Base-by-base conservation (phyloP, 2,113 vertebrate species). In the Onychostruthus taczanowskii region DNA sequence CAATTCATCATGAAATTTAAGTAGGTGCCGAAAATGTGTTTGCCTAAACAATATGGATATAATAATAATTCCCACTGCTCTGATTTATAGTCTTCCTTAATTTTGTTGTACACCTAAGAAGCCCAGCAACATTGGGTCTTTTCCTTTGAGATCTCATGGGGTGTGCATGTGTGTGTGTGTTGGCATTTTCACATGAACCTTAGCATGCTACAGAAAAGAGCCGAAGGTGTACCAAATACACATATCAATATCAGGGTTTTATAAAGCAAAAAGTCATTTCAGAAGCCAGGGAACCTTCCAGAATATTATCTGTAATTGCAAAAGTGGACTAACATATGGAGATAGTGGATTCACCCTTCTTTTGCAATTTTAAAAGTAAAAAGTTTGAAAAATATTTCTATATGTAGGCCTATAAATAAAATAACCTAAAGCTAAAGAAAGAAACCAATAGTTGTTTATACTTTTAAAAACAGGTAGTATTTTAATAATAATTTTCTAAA, bases 91-190 rank as follows among this genome's bases (percentile, higher is more conserved):
- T 22, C 21, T 74, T 35, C 27, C 35, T 69, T 24, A 76, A 68
- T 27, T 56, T 56, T 23, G 18, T 20, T 53, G 27, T 53, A 26
- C 28, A 20, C 24, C 21, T 33, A 50, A 43, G n/a, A 72, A n/a
- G 4, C 12, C 37, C 43, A 30, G n/a, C 1, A 8, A 16, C 9
- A 3, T 1, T 64, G 24, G 13, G 37, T 37, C 27, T 70, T 17
- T 46, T 67, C 30, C 41, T 56, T 77, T 37, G 46, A 66, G 31
- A 33, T n/a, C 26, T 84, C n/a, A 11, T 8, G 35, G 21, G 33
- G 27, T 23, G 43, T 4, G 31, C 24, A 2, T 1, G 55, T 18
- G 3, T 18, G 3, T 18, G 3, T 28, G n/a, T 28, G 21, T 30
- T 61, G 68, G 11, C 46, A 62, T 87, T 87, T 75, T 67, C 64